phyloP scores from a whole-genome alignment of 2,113 vertebrate genomes.

The Psophia crepitans region DNA sequence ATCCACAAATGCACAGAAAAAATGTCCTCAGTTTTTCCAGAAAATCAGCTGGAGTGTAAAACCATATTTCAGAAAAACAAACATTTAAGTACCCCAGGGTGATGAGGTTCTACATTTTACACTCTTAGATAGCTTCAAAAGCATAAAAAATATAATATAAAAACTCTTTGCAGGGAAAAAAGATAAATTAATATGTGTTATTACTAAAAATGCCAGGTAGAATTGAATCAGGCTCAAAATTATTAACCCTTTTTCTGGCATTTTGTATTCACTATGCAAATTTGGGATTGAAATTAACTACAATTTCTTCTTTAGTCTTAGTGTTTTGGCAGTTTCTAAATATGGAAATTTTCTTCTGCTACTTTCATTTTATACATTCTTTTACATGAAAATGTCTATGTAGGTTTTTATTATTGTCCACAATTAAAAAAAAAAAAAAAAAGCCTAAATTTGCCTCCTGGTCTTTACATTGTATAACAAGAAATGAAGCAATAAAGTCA shows the following conservation, averaged over 20 bases:
- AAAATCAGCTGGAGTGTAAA: not conserved
- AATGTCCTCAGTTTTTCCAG: not conserved
- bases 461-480: not conserved
- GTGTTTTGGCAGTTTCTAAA: not conserved
- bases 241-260: not conserved
- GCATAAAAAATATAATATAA: not conserved
- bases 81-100: not conserved
- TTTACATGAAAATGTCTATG: not conserved
- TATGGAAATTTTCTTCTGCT: not conserved
- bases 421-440: not conserved
- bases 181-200: not conserved
- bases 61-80: not conserved
- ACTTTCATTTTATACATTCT: not conserved
- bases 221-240: not conserved
- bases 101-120: not conserved
- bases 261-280: not conserved
- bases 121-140: not conserved
- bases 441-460: not conserved
- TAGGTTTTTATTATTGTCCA: not conserved
- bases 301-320: not conserved
- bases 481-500: not conserved
- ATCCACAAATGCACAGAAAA: not conserved
- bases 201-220: not conserved
- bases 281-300: not conserved
- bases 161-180: not conserved